phyloP scores from a whole-genome alignment of 1,140 invertebrate genomes.

The Diachasma alloeum region DNA sequence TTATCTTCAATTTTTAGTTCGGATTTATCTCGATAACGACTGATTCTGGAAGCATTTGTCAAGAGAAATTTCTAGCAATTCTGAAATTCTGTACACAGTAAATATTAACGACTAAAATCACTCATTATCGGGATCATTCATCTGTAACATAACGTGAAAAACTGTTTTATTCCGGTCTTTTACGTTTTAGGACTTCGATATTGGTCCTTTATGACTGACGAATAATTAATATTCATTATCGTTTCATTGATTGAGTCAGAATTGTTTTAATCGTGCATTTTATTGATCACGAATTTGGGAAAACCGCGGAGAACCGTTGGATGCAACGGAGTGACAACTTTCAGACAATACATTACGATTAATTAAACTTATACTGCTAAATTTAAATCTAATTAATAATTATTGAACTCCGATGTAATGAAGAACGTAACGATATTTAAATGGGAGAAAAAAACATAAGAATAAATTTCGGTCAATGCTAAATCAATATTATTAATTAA shows the following conservation, averaged over 20 bases:
- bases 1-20: too few species aligned
- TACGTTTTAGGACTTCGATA: background rate
- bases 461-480: constrained; percentile 59
- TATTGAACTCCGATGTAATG: constrained; percentile 49
- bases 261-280: too few species aligned
- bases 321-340: constrained; percentile 62
- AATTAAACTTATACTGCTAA: constrained; percentile 62
- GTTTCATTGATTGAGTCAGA: background rate
- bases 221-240: too few species aligned
- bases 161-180: too few species aligned
- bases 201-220: background rate
- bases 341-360: constrained; percentile 64
- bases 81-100: too few species aligned
- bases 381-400: constrained; percentile 42
- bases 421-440: constrained; percentile 49
- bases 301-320: constrained; percentile 46
- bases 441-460: background rate
- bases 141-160: too few species aligned
- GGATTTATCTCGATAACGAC: too few species aligned
- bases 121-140: too few species aligned
- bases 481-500: constrained; percentile 61
- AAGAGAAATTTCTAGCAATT: too few species aligned
- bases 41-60: too few species aligned
- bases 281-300: too few species aligned
- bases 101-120: too few species aligned